Percentiles rank a stretch among this genome's conserved stretches.
These are phyloP conservation scores for Brenthis ino DNA, from an alignment of 2,888 invertebrate species.

Conservation along the genomic window DNA sequence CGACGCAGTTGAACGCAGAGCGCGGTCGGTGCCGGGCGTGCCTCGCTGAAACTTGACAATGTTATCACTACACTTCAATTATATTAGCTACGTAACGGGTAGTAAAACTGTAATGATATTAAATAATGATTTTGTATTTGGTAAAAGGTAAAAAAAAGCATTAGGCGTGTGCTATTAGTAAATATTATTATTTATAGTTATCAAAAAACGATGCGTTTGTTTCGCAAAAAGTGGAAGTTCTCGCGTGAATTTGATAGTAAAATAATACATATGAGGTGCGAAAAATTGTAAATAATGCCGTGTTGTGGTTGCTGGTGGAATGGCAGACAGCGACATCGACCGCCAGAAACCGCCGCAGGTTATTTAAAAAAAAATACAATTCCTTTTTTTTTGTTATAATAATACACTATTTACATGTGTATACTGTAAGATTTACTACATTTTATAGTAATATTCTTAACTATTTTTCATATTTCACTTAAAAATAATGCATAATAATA, in stretches of 20 bases:
- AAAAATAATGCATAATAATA: background rate
- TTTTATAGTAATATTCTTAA: background rate
- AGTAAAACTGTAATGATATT: slow-evolving; percentile 39
- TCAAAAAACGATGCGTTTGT: background rate
- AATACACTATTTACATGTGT: no score
- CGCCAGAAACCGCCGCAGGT: slow-evolving; percentile 70
- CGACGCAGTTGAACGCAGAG: slow-evolving; percentile 68
- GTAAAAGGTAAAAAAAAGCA: slow-evolving; percentile 14
- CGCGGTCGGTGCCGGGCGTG: slow-evolving; percentile 63
- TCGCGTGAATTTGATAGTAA: background rate
- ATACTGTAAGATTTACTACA: background rate
- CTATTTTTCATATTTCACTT: background rate
- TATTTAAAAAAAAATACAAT: slow-evolving; percentile 31
- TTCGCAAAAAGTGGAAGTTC: background rate
- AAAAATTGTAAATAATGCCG: slow-evolving; percentile 57
- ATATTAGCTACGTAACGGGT: slow-evolving; percentile 45
- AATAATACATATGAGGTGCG: slow-evolving; percentile 31
- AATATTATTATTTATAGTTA: background rate
- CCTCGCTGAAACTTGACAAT: slow-evolving; percentile 42
- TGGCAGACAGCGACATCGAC: slow-evolving; percentile 76
- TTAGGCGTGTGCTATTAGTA: background rate
- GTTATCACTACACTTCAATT: slow-evolving; percentile 45
- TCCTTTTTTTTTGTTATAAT: no score
- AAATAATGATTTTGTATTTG: slow-evolving; percentile 3
- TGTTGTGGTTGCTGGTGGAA: slow-evolving; percentile 81